These are phyloP conservation scores for Ariolimax columbianus DNA, from an alignment of 2,888 invertebrate species.

Conservation along the genomic window DNA sequence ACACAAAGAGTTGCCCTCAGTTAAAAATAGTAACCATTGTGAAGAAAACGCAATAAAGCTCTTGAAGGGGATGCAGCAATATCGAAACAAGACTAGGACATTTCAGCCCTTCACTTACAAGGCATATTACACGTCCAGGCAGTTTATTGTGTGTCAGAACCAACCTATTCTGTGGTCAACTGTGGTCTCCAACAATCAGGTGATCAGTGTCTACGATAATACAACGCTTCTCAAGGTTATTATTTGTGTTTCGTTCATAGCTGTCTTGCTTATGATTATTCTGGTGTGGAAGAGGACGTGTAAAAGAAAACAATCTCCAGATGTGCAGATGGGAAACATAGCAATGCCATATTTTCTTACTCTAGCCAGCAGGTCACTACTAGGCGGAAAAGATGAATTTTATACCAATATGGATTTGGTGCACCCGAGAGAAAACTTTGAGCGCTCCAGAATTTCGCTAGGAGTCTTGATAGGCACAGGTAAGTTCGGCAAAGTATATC, in stretches of 20 bases:
- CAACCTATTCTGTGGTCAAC: neutral
- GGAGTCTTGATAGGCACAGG: neutral
- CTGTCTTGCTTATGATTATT: neutral
- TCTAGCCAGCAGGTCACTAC: neutral
- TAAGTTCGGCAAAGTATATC: neutral
- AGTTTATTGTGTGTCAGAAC: constrained; percentile 11
- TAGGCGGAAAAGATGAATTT: neutral
- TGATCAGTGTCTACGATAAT: neutral
- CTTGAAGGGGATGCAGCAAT: neutral
- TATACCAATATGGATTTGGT: neutral
- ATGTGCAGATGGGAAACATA: neutral
- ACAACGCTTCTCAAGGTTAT: neutral
- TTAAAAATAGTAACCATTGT: neutral
- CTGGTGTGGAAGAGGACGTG: neutral
- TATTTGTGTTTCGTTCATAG: neutral
- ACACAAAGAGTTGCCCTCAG: neutral
- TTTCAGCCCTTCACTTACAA: neutral
- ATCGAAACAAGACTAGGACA: neutral
- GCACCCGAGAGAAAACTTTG: neutral
- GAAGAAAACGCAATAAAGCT: neutral
- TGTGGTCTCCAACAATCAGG: too few species aligned
- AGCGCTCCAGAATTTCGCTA: constrained; percentile 2
- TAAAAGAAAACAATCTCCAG: neutral
- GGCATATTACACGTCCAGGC: constrained; percentile 11
- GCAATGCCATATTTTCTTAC: neutral